A percentile compares a stretch with the other conserved stretches of the same genome.
Conservation (phyloP, 2,113 vertebrate species). For the Dendrocopos noguchii region DNA sequence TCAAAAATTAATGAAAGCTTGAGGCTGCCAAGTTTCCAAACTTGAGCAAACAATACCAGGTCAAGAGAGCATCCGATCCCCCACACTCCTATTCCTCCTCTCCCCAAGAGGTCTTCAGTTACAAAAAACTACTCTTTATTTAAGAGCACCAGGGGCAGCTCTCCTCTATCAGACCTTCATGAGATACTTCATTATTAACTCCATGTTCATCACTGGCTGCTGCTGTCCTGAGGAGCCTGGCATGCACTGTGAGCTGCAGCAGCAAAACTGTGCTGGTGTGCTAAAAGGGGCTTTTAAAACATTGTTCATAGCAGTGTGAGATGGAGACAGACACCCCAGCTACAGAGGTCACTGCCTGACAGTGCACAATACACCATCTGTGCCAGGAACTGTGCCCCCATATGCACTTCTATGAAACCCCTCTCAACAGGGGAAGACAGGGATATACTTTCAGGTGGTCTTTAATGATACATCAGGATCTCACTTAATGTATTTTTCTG, state of each 20-base stretch:
- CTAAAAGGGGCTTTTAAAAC: not conserved
- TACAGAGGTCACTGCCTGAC: not conserved
- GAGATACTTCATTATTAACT: not conserved
- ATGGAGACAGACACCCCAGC: not conserved
- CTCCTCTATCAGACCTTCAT: not conserved
- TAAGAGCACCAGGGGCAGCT: not conserved
- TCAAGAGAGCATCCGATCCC: not conserved
- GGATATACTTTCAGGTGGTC: not conserved
- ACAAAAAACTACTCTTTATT: not conserved
- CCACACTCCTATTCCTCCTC: not conserved
- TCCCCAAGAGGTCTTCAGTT: not conserved
- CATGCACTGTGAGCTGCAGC: not conserved
- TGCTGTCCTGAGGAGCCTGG: not conserved
- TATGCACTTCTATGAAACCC: not conserved
- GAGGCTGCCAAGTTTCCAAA: constrained; percentile 11
- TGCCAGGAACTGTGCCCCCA: rapidly evolving
- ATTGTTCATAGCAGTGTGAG: not conserved
- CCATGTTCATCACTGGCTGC: not conserved
- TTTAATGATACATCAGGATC: not conserved
- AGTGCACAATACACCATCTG: not conserved
- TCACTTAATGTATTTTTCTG: not conserved
- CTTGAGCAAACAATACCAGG: not conserved
- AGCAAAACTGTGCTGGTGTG: not conserved
- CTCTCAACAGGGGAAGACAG: not conserved
- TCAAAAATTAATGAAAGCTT: constrained; percentile 36